These are phyloP conservation scores for Idaea straminata DNA, from an alignment of 2,888 invertebrate species.

Conservation along the genomic window DNA sequence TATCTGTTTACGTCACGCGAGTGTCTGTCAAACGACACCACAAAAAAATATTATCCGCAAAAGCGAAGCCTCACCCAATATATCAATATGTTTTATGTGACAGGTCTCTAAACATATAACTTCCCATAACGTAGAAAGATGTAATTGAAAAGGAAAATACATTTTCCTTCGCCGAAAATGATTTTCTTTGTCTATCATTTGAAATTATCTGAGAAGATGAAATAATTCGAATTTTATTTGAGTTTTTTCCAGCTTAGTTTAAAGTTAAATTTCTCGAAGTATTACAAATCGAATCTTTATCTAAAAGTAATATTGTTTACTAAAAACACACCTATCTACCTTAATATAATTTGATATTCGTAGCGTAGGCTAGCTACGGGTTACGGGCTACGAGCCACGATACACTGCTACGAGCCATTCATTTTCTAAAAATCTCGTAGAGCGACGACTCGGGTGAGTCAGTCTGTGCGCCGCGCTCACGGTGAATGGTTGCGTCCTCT, in stretches of 20 bases:
- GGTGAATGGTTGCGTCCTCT: constrained; percentile 8
- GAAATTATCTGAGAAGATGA: background rate
- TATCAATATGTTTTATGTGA: background rate
- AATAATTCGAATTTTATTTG: background rate
- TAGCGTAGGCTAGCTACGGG: constrained; percentile 9
- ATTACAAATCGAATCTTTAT: too few species aligned
- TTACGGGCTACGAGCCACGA: constrained; percentile 8
- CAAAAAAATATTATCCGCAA: background rate
- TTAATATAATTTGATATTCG: background rate
- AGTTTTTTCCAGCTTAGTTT: background rate
- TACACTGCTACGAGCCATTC: constrained; percentile 14
- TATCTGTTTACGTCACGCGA: background rate
- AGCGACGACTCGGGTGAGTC: constrained; percentile 7
- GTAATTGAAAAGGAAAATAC: background rate
- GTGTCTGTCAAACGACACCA: background rate
- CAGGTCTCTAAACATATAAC: background rate
- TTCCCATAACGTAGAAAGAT: background rate
- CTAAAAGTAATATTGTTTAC: too few species aligned
- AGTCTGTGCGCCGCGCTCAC: constrained; percentile 20
- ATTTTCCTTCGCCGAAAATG: background rate
- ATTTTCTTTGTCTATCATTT: background rate
- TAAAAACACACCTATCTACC: background rate
- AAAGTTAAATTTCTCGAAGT: background rate
- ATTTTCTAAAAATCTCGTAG: constrained; percentile 6
- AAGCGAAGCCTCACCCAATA: background rate